These are phyloP conservation scores for Amphimallon solstitiale DNA, from an alignment of 2,888 invertebrate genomes.

Conservation along the genomic window DNA sequence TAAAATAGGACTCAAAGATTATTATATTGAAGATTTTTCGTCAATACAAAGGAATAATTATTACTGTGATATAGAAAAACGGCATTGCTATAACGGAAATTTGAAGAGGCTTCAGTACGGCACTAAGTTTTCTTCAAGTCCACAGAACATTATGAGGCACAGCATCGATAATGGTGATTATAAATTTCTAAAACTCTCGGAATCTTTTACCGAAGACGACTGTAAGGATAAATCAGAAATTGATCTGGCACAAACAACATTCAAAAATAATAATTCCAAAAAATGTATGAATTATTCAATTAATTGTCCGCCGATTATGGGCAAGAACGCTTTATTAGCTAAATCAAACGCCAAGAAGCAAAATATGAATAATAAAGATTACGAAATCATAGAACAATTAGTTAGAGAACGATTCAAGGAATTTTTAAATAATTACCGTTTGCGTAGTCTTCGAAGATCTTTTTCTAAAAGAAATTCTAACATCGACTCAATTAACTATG, in stretches of 20 bases:
- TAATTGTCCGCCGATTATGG: constrained; percentile 43
- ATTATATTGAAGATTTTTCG: no score
- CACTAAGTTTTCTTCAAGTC: background rate
- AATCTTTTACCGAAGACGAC: background rate
- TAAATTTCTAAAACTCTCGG: background rate
- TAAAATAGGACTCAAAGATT: no score
- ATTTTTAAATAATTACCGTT: constrained; percentile 38
- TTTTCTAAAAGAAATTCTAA: no score
- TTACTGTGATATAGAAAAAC: constrained; percentile 2
- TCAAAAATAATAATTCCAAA: background rate
- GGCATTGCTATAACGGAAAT: background rate
- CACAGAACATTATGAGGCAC: background rate
- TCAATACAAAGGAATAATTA: no score
- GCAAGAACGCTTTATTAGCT: constrained; percentile 40
- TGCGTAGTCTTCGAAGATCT: constrained; percentile 24
- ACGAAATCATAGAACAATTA: constrained; percentile 43
- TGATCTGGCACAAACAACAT: no score
- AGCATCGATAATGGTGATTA: background rate
- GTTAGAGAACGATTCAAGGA: constrained; percentile 43
- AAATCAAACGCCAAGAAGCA: constrained; percentile 25
- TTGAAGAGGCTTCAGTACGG: background rate
- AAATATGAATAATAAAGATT: constrained; percentile 35
- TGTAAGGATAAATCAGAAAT: no score
- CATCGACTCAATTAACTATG: no score
- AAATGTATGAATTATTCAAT: constrained; percentile 11